phyloP scores from a whole-genome alignment of 2,113 vertebrate genomes.

The Passer domesticus region DNA sequence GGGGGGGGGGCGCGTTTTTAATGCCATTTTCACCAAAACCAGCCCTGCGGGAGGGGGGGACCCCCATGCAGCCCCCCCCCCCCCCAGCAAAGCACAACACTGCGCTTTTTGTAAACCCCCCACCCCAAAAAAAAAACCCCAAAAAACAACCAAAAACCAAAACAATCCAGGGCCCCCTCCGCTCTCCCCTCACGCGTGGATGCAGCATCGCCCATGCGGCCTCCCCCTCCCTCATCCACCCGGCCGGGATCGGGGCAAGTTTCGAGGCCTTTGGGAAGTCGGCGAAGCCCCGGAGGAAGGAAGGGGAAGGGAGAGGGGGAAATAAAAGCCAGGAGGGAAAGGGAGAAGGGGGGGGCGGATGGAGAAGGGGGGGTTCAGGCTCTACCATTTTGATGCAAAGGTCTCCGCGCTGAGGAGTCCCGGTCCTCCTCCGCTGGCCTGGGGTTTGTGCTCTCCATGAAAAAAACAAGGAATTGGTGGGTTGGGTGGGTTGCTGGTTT shows the following conservation, averaged over 20 bases:
- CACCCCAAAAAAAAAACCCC: too few relatives aligned
- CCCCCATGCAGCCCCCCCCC: not conserved
- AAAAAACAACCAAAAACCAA: too few relatives aligned
- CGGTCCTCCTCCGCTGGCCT: constrained; percentile 75
- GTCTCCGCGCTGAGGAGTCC: constrained; percentile 78
- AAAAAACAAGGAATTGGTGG: constrained; percentile 52
- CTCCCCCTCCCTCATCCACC: not conserved
- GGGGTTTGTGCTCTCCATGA: constrained; percentile 81
- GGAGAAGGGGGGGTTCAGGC: not conserved
- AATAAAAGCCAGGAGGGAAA: not conserved
- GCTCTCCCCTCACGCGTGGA: not conserved
- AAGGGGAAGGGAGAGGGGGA: not conserved
- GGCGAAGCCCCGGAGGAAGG: not conserved
- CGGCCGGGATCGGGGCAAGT: not conserved
- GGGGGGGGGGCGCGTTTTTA: not conserved
- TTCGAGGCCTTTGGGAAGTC: not conserved
- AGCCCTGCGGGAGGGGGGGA: not conserved
- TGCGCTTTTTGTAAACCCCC: not conserved
- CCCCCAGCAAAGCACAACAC: not conserved
- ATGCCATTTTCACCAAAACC: not conserved
- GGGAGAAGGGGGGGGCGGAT: constrained; percentile 3
- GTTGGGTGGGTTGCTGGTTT: not conserved
- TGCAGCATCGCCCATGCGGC: not conserved
- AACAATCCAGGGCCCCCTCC: not conserved
- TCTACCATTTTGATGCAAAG: constrained; percentile 85